These are phyloP conservation scores for Agrotis segetum DNA, from an alignment of 2,888 invertebrate species.

Conservation along the genomic window DNA sequence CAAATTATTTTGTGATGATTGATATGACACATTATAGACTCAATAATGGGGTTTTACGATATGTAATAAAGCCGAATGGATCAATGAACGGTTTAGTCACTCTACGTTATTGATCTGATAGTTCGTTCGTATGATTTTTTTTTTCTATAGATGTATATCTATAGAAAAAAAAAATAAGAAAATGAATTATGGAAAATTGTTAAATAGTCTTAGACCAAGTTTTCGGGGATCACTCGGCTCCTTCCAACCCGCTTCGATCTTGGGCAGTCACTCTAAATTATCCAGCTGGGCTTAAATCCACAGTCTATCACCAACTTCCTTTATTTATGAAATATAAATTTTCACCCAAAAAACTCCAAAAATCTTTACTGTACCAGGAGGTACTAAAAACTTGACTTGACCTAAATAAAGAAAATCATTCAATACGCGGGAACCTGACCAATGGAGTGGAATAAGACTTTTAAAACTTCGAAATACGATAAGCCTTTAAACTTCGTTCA, in stretches of 20 bases:
- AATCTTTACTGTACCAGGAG: background rate
- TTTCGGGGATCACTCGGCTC: too few relatives aligned
- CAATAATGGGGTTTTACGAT: background rate
- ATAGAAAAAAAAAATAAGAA: too few relatives aligned
- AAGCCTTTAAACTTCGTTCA: conserved; percentile 15
- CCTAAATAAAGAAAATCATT: background rate
- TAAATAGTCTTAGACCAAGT: too few relatives aligned
- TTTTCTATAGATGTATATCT: too few relatives aligned
- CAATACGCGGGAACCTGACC: background rate
- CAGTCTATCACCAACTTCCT: too few relatives aligned
- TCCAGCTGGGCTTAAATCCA: too few relatives aligned
- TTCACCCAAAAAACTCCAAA: background rate
- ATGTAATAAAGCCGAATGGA: background rate
- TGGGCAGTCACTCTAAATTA: too few relatives aligned
- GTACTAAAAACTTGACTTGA: background rate
- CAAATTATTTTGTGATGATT: background rate
- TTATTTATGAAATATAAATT: background rate
- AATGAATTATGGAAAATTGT: too few relatives aligned
- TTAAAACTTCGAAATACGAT: conserved; percentile 37
- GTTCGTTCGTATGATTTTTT: too few relatives aligned
- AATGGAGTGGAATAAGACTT: conserved; percentile 32
- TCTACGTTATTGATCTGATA: background rate
- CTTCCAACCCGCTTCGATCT: too few relatives aligned
- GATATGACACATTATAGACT: background rate
- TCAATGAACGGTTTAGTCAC: background rate